Evolutionary conservation across 53 echinoderm and acorn worm genomes (phyloP).

Genomic region (Luidia sarsii): DNA sequence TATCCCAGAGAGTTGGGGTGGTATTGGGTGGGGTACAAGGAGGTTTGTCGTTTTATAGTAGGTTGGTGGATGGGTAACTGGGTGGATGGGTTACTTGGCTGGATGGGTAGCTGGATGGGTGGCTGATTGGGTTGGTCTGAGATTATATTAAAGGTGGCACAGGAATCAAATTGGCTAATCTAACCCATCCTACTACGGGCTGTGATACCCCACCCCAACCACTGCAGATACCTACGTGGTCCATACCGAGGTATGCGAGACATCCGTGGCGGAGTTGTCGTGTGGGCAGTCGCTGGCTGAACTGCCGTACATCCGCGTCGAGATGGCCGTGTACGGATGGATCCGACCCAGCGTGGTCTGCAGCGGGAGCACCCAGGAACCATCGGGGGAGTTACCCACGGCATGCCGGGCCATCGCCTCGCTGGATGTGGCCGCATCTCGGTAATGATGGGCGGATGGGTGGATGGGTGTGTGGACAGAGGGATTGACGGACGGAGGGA

Average conservation of each 20-base stretch:
- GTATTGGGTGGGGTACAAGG: not conserved
- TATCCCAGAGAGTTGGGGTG: too few species aligned
- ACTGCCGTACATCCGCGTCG: slow-evolving; percentile 2
- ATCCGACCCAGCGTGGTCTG: not conserved
- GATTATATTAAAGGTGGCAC: too few species aligned
- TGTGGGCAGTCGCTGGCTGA: not conserved
- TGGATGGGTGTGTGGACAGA: too few species aligned
- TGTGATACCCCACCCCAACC: too few species aligned
- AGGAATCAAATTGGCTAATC: too few species aligned
- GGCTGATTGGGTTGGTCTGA: too few species aligned
- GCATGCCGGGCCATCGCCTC: slow-evolving; percentile 25
- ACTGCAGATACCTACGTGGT: not conserved
- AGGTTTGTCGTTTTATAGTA: not conserved
- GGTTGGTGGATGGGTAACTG: too few species aligned
- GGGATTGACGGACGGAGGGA: too few species aligned
- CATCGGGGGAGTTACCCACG: not conserved
- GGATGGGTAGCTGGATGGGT: too few species aligned
- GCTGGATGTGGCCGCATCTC: slow-evolving; percentile 14
- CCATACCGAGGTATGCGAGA: not conserved
- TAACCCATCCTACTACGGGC: too few species aligned
- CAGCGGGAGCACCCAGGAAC: not conserved
- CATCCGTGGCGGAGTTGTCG: not conserved
- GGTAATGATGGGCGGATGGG: too few species aligned
- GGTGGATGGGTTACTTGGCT: too few species aligned
- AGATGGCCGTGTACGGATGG: slow-evolving; percentile 16